phyloP scores from a whole-genome alignment of 1,140 invertebrate species.

The Aricia agestis region DNA sequence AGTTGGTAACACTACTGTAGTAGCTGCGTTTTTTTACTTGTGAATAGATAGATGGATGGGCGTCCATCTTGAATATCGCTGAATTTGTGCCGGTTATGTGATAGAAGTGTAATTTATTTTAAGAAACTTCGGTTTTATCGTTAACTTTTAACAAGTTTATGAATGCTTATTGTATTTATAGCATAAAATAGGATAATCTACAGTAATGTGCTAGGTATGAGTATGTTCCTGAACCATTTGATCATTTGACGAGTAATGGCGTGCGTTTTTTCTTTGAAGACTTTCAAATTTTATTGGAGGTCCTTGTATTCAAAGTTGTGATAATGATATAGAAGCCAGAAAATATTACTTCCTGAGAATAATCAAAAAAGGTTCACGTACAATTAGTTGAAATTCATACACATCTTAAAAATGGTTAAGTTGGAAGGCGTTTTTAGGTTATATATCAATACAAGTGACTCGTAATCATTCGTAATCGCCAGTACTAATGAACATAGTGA shows the following conservation, averaged over 20 bases:
- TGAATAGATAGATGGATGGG: conserved; percentile 46
- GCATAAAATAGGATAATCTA: conserved; percentile 68
- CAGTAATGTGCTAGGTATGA: conserved; percentile 76
- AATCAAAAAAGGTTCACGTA: conserved; percentile 20
- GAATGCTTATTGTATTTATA: conserved; percentile 65
- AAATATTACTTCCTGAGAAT: conserved; percentile 21
- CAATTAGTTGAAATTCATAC: conserved; percentile 23
- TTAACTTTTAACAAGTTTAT: conserved; percentile 70
- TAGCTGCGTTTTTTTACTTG: too few relatives aligned
- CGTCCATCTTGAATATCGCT: conserved; percentile 77
- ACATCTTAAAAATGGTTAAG: conserved; percentile 43
- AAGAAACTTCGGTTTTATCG: conserved; percentile 63
- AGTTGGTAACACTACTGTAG: too few relatives aligned
- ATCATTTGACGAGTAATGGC: conserved; percentile 76
- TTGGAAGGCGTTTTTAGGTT: conserved; percentile 74
- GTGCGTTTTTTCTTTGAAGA: conserved; percentile 71
- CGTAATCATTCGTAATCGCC: conserved; percentile 64
- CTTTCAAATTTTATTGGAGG: conserved; percentile 72
- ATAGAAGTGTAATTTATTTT: conserved; percentile 72
- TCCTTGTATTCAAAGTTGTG: conserved; percentile 36
- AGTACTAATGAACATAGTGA: conserved; percentile 47
- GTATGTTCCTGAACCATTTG: conserved; percentile 63
- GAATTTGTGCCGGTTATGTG: conserved; percentile 75
- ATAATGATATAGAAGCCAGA: conserved; percentile 28
- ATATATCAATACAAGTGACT: conserved; percentile 73